Percentiles rank a stretch among this genome's conserved stretches.
Conservation (phyloP, 2,888 invertebrate species). For the Conchocele bisecta region DNA sequence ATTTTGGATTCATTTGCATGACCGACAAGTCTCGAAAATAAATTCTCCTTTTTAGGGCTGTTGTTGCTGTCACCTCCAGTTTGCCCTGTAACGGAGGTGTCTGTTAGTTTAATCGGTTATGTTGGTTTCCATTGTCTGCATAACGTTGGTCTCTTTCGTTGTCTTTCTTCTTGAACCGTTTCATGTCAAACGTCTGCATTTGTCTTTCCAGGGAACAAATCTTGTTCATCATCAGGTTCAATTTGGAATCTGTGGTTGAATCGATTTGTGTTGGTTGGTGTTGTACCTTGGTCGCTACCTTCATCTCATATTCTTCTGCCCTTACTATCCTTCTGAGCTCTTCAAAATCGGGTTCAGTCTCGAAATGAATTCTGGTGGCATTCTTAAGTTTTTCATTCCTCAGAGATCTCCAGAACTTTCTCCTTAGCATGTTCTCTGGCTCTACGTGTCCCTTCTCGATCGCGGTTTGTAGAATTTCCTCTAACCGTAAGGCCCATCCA, state of each 20-base stretch:
- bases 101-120: slow-evolving; percentile 4
- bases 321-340: neutral
- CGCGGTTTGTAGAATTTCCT: neutral
- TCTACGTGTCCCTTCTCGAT: neutral
- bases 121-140: no score
- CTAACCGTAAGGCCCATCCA: neutral
- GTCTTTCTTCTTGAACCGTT: neutral
- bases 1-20: neutral
- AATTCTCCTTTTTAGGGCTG: neutral
- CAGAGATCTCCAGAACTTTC: neutral
- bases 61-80: neutral
- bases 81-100: neutral
- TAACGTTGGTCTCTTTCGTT: no score
- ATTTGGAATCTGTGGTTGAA: no score
- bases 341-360: neutral
- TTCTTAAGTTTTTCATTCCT: neutral
- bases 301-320: neutral
- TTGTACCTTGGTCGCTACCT: neutral
- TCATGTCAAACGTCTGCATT: neutral
- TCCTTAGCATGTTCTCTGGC: neutral
- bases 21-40: neutral
- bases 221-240: neutral
- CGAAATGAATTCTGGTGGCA: neutral
- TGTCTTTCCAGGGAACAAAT: neutral
- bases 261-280: neutral